Evolutionary conservation across 2,113 vertebrate species (phyloP), one percentile per base, ranked within the genome.

Genomic region (Macquaria ambigua): DNA sequence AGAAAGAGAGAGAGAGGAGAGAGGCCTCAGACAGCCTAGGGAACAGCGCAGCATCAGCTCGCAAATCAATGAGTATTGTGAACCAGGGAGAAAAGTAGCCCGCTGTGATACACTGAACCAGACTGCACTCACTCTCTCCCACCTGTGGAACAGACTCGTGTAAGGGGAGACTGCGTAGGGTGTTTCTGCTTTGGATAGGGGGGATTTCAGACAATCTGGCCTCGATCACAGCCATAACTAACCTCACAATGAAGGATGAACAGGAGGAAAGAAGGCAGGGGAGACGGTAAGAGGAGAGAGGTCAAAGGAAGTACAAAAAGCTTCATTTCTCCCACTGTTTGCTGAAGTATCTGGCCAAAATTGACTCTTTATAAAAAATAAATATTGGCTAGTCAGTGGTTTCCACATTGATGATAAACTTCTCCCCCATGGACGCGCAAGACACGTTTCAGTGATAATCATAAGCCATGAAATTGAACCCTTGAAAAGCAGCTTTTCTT

Each of bases 51-150:
- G 69, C 78, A 62, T 77, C 46, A 39, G 69, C 62, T 87, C 66
- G 82, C 86, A 87, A 83, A 91, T 91, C 89, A 90, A 87, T 89
- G 61, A 74, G 3, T 76, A 70, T 34, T 82, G 71, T 76, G 67
- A 90, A 79, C 28, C 55, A 55, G 25, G 61, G 28, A 81, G 85
- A 83, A 70, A 84, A 66, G 81, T 3, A 55, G 61, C 89, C 88
- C 3, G 31, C 82, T 89, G 78, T 62, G 78, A 83, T 56, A 71
- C 74, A 67, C 76, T 52, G 69, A 87, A 68, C 5, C 82, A 82
- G 12, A 67, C 39, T 50, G 59, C 43, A 81, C 52, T 64, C n/a
- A 0, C 46, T 80, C 21, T 63, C 64, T 71, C 66, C 82, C 68
- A 87, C 84, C 82, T 82, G 75, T 86, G 75, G 75, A 86, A 81